Conservation (phyloP, 2,113 vertebrate genomes). For the Rousettus leschenaultii region DNA sequence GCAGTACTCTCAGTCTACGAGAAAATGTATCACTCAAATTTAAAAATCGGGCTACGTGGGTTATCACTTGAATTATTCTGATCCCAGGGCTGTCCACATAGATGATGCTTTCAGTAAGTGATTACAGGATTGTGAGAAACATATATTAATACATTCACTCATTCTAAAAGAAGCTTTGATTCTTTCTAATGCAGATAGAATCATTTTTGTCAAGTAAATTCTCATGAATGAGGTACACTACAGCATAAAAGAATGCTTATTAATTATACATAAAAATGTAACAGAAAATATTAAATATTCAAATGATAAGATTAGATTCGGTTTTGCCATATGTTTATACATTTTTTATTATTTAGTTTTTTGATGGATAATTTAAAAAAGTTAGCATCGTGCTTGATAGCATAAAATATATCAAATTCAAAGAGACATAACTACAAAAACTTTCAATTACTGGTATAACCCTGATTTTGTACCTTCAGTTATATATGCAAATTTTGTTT, state of each 20-base stretch:
- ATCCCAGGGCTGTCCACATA: neutral
- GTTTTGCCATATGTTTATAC: constrained; percentile 62
- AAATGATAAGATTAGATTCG: constrained; percentile 43
- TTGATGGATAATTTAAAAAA: constrained; percentile 54
- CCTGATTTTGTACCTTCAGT: neutral
- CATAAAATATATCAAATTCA: neutral
- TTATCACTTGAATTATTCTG: neutral
- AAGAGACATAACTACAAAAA: neutral
- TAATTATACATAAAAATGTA: constrained; percentile 58
- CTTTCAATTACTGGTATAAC: neutral
- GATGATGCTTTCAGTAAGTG: neutral
- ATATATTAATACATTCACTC: neutral
- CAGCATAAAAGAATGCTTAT: constrained; percentile 41
- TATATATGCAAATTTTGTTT: neutral
- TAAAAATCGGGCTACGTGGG: neutral
- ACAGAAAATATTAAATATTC: constrained; percentile 53
- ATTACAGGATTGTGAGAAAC: neutral
- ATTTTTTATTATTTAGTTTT: constrained; percentile 49
- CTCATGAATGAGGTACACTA: constrained; percentile 44
- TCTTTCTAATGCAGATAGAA: neutral
- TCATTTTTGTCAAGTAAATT: constrained; percentile 29
- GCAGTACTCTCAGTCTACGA: neutral
- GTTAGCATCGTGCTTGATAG: neutral
- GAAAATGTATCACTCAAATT: neutral
- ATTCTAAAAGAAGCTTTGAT: neutral